Evolutionary conservation across 2,888 invertebrate genomes (phyloP), one percentile per base, ranked within the genome.

Genomic region (Nudaria mundana): DNA sequence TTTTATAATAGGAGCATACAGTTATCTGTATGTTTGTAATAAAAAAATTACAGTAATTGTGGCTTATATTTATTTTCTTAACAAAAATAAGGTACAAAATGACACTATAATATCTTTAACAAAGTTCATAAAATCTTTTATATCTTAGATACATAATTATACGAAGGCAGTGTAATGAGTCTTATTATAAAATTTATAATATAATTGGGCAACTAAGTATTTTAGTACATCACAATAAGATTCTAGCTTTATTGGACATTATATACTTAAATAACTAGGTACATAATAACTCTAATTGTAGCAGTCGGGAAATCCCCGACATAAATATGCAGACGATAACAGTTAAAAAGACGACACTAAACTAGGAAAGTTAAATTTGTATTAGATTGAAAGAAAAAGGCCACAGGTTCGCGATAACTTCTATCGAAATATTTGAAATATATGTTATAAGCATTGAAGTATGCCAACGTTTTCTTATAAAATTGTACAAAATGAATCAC

Each of bases 71-170:
- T 61, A 56, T 52, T 62, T 71, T 75, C 68, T 67, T 66, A 67
- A 70, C 67, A 35, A 79, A 80, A 77, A 76, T 71, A 74, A 81
- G 79, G 79, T 82, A 82, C 78, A 82, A 80, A 81, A 79, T 71
- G 76, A 76, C 72, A 71, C 69, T 56, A 7, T 60, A 51, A 52
- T 56, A 58, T 44, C 49, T 56, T 52, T 39, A 59, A 52, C 52
- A 53, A 54, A 46, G 51, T 41, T 54, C 42, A 43, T 60, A 47
- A 40, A 48, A 51, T 52, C 45, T 47, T 39, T 47, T 53, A 60
- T 47, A n/a, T n/a, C 28, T 48, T 53, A 66, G 44, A 57, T 38
- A 63, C n/a, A 68, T 65, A 68, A 63, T 68, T 65, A 67, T 53
- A 53, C 46, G 56, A 49, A 41, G 57, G 59, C 63, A 64, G 60